Base-by-base conservation (phyloP, 1,140 invertebrate species). In the Pseudomyrmex gracilis region DNA sequence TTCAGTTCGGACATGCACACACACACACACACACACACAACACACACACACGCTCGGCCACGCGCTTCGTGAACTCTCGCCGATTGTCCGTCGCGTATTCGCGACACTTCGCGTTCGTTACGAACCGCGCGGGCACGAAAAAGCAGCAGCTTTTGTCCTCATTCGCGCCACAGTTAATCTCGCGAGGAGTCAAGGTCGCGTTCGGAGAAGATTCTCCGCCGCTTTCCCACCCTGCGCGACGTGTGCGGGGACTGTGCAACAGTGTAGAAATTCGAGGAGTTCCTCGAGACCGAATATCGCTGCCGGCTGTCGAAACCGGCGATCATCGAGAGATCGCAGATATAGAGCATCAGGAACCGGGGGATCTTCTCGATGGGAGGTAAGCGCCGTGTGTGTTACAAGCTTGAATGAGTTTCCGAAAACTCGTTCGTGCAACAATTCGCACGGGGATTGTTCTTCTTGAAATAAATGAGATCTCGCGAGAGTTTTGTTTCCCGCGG, bases 161-260 rank as follows among this genome's bases (percentile, higher is more conserved):
- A 5, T 34, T 34, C 34, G 34, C 34, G 34, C 34, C 34, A n/a
- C n/a, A 61, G 13, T 67, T 43, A 58, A 17, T 47, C 43, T 20
- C 66, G 34, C 34, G 5, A 7, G 53, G 66, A 71, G 66, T 80
- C 76, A 80, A 71, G 76, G 76, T 80, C 76, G 53, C 76, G 53
- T 68, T 9, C 17, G 22, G 15, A n/a, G 15, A 12, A 24, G 20
- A 45, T 5, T 53, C 20, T 34, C 34, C 34, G 34, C 34, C 34
- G 34, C 5, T 34, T 34, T 34, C 34, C 34, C 34, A 34, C 5
- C 5, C 34, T 7, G 34, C 34, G 10, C 49, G 58, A 22, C 24
- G 9, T 7, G 34, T 49, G 5, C 43, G 13, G 43, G 2, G 63
- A n/a, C 20, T 13, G 17, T 58, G 64, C 34, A 34, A 34, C 34